Evolutionary conservation across 2,888 invertebrate species (phyloP).

Genomic region (Lacanobia wlatinum): DNA sequence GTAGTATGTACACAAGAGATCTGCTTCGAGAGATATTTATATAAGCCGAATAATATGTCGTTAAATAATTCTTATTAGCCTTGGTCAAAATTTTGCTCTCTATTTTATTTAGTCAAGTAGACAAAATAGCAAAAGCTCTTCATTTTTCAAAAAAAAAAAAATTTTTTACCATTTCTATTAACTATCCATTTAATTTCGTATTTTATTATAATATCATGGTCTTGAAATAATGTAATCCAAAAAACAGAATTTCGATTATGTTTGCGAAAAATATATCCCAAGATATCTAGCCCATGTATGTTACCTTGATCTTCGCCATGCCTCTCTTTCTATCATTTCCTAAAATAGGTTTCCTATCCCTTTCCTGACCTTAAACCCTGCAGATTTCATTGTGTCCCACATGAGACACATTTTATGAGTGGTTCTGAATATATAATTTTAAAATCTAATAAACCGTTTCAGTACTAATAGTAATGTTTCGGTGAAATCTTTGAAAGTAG

Average conservation of each 20-base stretch:
- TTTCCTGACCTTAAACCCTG: constrained; percentile 87
- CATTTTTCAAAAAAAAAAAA: background rate
- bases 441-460: constrained; percentile 23
- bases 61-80: background rate
- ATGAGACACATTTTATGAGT: constrained; percentile 54
- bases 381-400: constrained; percentile 70
- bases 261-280: constrained; percentile 49
- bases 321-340: constrained; percentile 75
- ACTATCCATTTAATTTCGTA: background rate
- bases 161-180: background rate
- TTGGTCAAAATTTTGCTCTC: no score
- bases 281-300: constrained; percentile 61
- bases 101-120: background rate
- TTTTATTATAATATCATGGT: background rate
- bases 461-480: constrained; percentile 5
- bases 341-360: constrained; percentile 70
- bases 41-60: background rate
- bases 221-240: background rate
- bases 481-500: constrained; percentile 10
- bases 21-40: constrained; percentile 51
- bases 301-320: constrained; percentile 73
- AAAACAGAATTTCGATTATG: background rate
- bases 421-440: constrained; percentile 62
- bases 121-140: background rate
- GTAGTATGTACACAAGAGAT: constrained; percentile 68